Evolutionary conservation across 2,888 invertebrate genomes (phyloP).

Genomic region (Cotesia congregata): DNA sequence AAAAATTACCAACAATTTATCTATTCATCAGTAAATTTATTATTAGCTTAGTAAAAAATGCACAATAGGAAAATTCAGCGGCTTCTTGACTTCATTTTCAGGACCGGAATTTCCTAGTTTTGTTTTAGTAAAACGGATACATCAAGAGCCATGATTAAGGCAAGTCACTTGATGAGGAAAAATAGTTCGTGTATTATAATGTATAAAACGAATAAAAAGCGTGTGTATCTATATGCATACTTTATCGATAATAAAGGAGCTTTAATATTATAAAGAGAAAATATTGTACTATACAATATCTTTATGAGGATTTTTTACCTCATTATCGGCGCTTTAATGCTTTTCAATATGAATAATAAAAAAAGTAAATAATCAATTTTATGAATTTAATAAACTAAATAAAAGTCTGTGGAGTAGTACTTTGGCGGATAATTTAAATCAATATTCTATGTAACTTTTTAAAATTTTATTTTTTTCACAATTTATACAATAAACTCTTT

Average conservation of each 20-base stretch:
- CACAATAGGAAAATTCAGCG: background rate
- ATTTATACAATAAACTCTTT: too few relatives aligned
- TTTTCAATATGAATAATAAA: background rate
- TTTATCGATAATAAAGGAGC: background rate
- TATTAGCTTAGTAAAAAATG: background rate
- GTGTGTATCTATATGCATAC: background rate
- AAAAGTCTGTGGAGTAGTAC: background rate
- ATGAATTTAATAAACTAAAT: background rate
- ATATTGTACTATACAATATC: background rate
- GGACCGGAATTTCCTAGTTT: background rate
- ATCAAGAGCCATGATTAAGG: background rate
- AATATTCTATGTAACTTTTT: too few relatives aligned
- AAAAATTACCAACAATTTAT: background rate
- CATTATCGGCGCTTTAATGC: background rate
- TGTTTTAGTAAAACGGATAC: background rate
- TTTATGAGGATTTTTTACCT: background rate
- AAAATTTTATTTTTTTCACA: too few relatives aligned
- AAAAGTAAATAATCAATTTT: background rate
- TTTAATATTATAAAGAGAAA: background rate
- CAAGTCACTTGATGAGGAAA: background rate
- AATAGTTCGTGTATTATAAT: background rate
- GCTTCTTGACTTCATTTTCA: background rate
- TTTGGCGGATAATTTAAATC: too few relatives aligned
- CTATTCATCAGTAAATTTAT: background rate
- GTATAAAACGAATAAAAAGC: background rate